Percentiles rank a stretch among this genome's conserved stretches.
These are phyloP conservation scores for Micronycteris hirsuta DNA, from an alignment of 2,113 vertebrate genomes.

Conservation along the genomic window DNA sequence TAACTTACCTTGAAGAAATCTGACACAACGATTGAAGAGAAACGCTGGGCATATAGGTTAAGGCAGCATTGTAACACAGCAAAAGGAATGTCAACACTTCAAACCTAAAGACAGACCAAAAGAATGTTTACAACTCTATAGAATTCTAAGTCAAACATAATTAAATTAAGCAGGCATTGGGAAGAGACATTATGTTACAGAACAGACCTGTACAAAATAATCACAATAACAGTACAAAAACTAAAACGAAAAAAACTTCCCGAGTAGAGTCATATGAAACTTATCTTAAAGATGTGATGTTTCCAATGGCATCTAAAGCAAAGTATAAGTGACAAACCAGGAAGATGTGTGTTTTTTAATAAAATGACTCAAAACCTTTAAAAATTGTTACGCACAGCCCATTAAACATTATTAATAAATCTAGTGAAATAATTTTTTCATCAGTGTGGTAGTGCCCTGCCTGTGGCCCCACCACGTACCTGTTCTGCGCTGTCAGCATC, in stretches of 20 bases:
- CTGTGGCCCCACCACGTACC: constrained; percentile 63
- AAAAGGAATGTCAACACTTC: constrained; percentile 97
- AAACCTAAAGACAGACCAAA: constrained; percentile 85
- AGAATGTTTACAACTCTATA: constrained; percentile 29
- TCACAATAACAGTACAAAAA: constrained; percentile 2
- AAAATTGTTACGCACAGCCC: background rate
- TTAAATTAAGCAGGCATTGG: background rate
- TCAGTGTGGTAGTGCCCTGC: background rate
- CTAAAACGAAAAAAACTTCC: constrained; percentile 16
- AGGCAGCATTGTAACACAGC: constrained; percentile 94
- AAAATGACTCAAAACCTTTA: constrained; percentile 6
- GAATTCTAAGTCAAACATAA: background rate
- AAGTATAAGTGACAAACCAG: background rate
- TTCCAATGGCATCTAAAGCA: background rate
- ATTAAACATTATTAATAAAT: constrained; percentile 25
- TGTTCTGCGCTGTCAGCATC: constrained; percentile 97
- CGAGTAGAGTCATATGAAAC: constrained; percentile 5
- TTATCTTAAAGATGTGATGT: background rate
- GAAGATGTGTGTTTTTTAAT: background rate
- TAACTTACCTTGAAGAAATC: constrained; percentile 93
- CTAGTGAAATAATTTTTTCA: background rate
- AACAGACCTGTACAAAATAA: background rate
- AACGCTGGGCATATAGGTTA: constrained; percentile 92
- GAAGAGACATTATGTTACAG: background rate
- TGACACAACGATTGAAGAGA: constrained; percentile 97